Evolutionary conservation across 2,888 invertebrate genomes (phyloP), one percentile per base, ranked within the genome.

Genomic region (Amphipyra tragopoginis): DNA sequence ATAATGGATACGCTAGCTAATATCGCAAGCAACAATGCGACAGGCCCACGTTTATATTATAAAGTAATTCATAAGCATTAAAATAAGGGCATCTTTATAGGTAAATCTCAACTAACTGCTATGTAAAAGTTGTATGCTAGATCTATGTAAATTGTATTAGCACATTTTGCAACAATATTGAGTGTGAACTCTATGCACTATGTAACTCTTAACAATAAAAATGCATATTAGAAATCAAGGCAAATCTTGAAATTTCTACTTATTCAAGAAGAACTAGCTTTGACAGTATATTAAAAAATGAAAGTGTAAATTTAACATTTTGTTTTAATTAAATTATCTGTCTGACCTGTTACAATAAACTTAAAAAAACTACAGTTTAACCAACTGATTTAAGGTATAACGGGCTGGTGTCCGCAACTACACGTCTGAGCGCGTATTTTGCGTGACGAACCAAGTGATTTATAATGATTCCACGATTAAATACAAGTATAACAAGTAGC

Each of bases 321-420:
- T 6, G 33, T 33, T 14, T 34, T 34, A 36, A 8, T 13, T 26
- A 7, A 36, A 54, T 33, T 29, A 43, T 53, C 39, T 49, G 33
- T 47, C 49, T 65, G 47, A 71, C 58, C 14, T 5, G 58, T 52
- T 42, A 59, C 33, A 56, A 38, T 29, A 29, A 29, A 29, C 29
- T 49, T 51, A 45, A 40, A 65, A 56, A 72, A 65, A 61, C 55
- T 66, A 71, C 64, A 53, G 61, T 61, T 64, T 7, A 29, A 29
- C 29, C 29, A 29, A n/a, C n/a, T 29, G 29, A 5, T 29, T 3
- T 29, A 29, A 29, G n/a, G n/a, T n/a, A n/a, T n/a, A n/a, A n/a
- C n/a, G n/a, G n/a, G n/a, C n/a, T n/a, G n/a, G n/a, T n/a, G n/a
- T n/a, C n/a, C n/a, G n/a, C n/a, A n/a, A n/a, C n/a, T n/a, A n/a